Evolutionary conservation across 2,888 invertebrate genomes (phyloP), one percentile per base, ranked within the genome.

Genomic region (Corbicula japonica): DNA sequence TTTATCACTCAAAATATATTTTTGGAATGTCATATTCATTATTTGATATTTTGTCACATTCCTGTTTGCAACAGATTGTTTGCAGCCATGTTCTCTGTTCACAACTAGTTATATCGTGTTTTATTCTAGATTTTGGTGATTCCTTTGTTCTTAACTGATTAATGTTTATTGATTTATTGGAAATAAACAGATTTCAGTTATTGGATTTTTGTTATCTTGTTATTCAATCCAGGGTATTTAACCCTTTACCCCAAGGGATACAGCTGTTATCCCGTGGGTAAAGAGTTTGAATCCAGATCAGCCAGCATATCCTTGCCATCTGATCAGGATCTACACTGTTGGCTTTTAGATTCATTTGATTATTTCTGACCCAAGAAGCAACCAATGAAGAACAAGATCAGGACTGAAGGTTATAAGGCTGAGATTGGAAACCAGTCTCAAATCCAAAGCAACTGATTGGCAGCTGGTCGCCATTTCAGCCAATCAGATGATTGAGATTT

Each of bases 161-260:
- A 73, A 34, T 46, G 38, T 34, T 46, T 63, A 35, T 58, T 63
- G 54, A 68, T 30, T 35, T 50, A 21, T 54, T 62, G 54, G 62
- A 73, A 73, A 69, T 76, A 76, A 76, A 76, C 75, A 76, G 75
- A 76, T 63, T 69, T 56, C 46, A 62, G 34, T 28, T 10, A 44
- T 10, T 6, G 23, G 18, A 6, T 48, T 38, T 38, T 58, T 66
- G 28, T 68, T 62, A 2, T 62, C 35, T 28, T 70, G 35, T 44
- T 34, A 54, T 41, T 10, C 41, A 12, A n/a, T n/a, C n/a, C n/a
- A n/a, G n/a, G n/a, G n/a, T n/a, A n/a, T n/a, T n/a, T n/a, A n/a
- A n/a, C n/a, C n/a, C n/a, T n/a, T n/a, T n/a, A n/a, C n/a, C n/a
- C n/a, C n/a, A n/a, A n/a, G n/a, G n/a, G n/a, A n/a, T n/a, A n/a